Percentiles rank a stretch among this genome's conserved stretches.
phyloP scores from a whole-genome alignment of 2,113 vertebrate species.

The Phyllopteryx taeniolatus region DNA sequence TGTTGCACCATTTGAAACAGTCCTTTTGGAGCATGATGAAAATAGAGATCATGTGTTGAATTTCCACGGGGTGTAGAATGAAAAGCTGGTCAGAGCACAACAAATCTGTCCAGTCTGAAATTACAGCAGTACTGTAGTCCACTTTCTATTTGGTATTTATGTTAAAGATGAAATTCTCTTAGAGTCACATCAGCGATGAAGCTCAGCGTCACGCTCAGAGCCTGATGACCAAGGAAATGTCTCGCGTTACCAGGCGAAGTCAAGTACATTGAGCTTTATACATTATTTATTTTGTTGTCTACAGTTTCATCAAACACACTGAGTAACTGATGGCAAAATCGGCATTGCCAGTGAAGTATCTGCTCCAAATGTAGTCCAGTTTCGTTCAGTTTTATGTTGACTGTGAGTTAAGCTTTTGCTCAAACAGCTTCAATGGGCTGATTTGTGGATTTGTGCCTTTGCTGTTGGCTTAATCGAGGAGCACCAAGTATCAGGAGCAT shows the following conservation, averaged over 20 bases:
- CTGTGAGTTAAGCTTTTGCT: background rate
- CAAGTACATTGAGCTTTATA: constrained; percentile 48
- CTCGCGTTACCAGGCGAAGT: constrained; percentile 57
- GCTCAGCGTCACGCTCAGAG: constrained; percentile 10
- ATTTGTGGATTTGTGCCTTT: background rate
- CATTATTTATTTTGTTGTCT: constrained; percentile 65
- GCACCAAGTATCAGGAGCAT: too few species aligned
- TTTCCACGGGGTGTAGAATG: background rate
- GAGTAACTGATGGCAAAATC: background rate
- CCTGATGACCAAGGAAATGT: constrained; percentile 35
- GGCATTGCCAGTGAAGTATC: background rate
- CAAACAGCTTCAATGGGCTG: too few species aligned
- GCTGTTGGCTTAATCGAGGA: background rate
- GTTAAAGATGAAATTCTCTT: constrained; percentile 41
- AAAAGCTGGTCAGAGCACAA: background rate
- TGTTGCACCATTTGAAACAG: constrained; percentile 8
- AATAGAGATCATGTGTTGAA: background rate
- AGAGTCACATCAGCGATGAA: constrained; percentile 13
- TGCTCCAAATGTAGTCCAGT: background rate
- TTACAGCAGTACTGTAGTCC: constrained; percentile 2
- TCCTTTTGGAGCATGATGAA: constrained; percentile 17
- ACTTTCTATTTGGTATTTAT: constrained; percentile 17
- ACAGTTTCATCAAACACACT: constrained; percentile 46
- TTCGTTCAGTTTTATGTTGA: background rate
- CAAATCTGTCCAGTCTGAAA: constrained; percentile 1